Evolutionary conservation across 2,888 invertebrate genomes (phyloP), one percentile per base, ranked within the genome.

Genomic region (Rhorus exstirpatorius): DNA sequence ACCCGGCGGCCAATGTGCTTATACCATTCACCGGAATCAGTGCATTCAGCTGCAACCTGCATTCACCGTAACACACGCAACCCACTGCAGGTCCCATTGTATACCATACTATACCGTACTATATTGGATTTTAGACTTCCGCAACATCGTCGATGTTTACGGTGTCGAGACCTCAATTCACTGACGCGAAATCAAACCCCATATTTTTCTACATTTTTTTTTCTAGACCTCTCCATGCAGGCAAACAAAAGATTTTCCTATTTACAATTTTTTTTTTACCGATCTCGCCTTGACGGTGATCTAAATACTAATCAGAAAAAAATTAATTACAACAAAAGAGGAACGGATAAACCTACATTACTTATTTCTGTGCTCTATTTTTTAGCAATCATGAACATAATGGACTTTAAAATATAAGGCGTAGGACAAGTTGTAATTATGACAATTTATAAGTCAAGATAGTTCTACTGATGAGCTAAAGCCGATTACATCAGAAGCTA

Each of bases 41-140:
- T 89, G 91, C 90, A 91, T 90, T 91, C 90, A 89, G 85, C 87
- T 87, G 88, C 88, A 89, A 86, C 81, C 84, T 79, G 83, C 82
- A 79, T 55, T 44, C 71, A 35, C 35, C 46, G 51, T 55, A 55
- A 76, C 68, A 55, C 75, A 67, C 67, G 58, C 84, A 82, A 79
- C 83, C 83, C 58, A 81, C 67, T 83, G 87, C 91, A 91, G 91
- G 91, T 91, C 88, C 89, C 87, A 89, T 88, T 90, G 88, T 90
- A 35, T 38, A 61, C 0, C n/a, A 60, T 35, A 38, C n/a, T 24
- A 17, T 46, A 24, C 51, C n/a, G n/a, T n/a, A n/a, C 10, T 63
- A 44, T 63, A 63, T 70, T 55, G 41, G 17, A 55, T 78, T 75
- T 17, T 14, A 41, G 53, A 46, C 61, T 44, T 61, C 19, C 10